Evolutionary conservation across 2,797 vertebrate genomes (phyloP), one percentile per base, ranked within the genome.

Genomic region (Labroides dimidiatus): DNA sequence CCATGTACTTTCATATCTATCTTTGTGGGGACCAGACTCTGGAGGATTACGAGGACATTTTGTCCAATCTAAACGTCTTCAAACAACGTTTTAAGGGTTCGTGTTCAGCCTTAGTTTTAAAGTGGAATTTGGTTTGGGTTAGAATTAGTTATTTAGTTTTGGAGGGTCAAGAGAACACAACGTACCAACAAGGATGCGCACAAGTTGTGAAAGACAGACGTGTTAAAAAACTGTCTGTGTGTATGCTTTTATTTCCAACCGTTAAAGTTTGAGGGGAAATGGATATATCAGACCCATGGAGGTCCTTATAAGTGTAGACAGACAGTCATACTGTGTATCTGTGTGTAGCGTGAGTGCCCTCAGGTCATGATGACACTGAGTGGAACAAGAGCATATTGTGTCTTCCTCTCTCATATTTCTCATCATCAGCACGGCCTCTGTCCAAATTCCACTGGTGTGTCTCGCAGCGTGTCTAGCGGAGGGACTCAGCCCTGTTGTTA

Each of bases 401-500:
- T 82, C 84, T 84, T 76, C 72, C 81, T 81, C 62, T 77, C 85
- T 91, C 87, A 85, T 82, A 90, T 91, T 91, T 87, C 89, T 87
- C 88, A 75, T 80, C 85, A 90, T 90, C 89, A 91, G 89, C 84
- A 80, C 47, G 64, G 69, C 53, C 42, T 20, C 33, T 43, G 23
- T 89, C 84, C 86, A 87, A 81, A 85, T 89, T 90, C 88, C 91
- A 82, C 83, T 69, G 66, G 53, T 66, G 77, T 69, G 73, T 62
- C 6, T 75, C 51, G 23, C 70, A 72, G 68, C 17, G 6, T 67
- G 69, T 59, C 27, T 27, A 68, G 64, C 1, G 4, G 80, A 49
- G 59, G 52, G 77, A 33, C 72, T 59, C 62, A 23, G 74, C 77
- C 81, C 80, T 77, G 78, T 85, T 84, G 77, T 88, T 61, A 53